phyloP scores from a whole-genome alignment of 1,140 invertebrate species.

The Latrodectus geometricus region DNA sequence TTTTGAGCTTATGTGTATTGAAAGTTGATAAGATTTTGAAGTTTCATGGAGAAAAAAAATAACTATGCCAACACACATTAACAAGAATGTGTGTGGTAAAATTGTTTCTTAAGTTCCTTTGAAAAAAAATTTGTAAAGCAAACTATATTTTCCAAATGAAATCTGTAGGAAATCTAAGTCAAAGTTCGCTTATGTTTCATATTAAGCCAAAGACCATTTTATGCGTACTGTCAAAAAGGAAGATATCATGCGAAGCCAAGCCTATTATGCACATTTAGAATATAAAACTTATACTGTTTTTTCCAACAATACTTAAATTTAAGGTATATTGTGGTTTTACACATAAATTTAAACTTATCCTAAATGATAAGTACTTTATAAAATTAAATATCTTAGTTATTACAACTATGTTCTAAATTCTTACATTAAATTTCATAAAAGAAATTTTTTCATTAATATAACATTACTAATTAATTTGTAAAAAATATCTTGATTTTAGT shows the following conservation, averaged over 20 bases:
- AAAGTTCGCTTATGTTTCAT: conserved; percentile 2
- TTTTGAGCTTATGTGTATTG: not conserved
- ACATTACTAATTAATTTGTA: not conserved
- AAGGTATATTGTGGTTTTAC: not conserved
- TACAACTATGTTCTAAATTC: not conserved
- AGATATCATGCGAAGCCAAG: not conserved
- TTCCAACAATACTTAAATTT: conserved; percentile 44
- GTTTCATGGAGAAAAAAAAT: not conserved
- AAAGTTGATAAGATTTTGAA: not conserved
- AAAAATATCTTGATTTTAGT: not conserved
- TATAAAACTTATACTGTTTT: conserved; percentile 2
- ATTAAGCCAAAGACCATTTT: conserved; percentile 41
- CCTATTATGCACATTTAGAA: conserved; percentile 34
- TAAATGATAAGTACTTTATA: not conserved
- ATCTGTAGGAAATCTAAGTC: not conserved
- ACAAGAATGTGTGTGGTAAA: not conserved
- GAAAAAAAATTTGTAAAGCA: not conserved
- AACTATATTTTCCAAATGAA: not conserved
- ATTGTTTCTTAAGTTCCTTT: conserved; percentile 1
- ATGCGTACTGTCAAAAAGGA: not conserved
- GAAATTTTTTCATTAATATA: not conserved
- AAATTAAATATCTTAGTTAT: not conserved
- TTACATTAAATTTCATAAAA: not conserved
- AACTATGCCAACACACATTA: not conserved
- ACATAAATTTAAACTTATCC: not conserved